Conservation (phyloP, 2,113 vertebrate species). For the Cervus canadensis region DNA sequence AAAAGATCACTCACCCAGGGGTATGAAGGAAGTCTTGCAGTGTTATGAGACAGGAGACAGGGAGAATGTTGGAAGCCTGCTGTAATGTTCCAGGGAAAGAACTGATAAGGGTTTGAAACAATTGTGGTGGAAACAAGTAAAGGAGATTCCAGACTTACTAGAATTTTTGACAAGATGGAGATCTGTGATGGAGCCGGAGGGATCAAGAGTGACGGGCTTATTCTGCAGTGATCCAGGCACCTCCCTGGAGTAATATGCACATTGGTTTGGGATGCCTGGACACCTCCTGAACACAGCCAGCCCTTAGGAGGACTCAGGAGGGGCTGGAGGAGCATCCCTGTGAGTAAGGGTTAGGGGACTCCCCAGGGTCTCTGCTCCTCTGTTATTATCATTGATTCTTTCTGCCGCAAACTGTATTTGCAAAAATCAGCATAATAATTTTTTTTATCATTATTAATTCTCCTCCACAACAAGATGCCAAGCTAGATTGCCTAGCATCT, state of each 20-base stretch:
- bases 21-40: not conserved
- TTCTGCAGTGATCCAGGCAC: not conserved
- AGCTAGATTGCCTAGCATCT: not conserved
- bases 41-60: not conserved
- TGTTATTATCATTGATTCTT: conserved; percentile 11
- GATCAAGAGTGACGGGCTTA: not conserved
- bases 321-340: rapidly evolving
- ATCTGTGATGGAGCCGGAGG: not conserved
- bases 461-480: conserved; percentile 1
- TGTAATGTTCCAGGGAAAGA: not conserved
- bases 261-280: not conserved
- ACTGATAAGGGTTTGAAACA: not conserved
- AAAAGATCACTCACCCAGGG: not conserved
- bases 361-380: not conserved
- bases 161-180: not conserved
- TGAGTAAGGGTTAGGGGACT: not conserved
- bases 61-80: not conserved
- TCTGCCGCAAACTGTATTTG: conserved; percentile 17
- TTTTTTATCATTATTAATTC: conserved; percentile 40
- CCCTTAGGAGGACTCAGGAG: not conserved
- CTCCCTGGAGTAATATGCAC: not conserved
- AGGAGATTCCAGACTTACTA: not conserved
- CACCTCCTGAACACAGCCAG: not conserved
- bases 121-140: not conserved
- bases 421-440: conserved; percentile 22